Base-by-base conservation (phyloP, 2,888 invertebrate species). In the Phortica okadai region DNA sequence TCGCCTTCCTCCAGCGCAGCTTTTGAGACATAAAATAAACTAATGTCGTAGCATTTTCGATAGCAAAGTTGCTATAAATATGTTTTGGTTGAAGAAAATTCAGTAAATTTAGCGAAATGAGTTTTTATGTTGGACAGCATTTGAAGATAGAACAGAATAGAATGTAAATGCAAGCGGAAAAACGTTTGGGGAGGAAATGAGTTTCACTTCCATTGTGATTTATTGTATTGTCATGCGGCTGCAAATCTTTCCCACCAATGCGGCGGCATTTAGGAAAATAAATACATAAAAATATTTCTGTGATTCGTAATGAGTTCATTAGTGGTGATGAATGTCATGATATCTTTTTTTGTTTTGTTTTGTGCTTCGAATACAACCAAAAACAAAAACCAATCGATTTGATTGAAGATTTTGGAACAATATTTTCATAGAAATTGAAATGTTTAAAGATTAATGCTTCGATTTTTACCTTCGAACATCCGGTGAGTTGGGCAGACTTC, bases 401-500 rank as follows among this genome's bases (percentile, higher is more conserved):
- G 10, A 50, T 50, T 50, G 50, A 50, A 11, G 50, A 50, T 50
- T 50, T 3, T 2, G 3, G 33, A 1, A 3, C 33, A 33, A 33
- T 1, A 33, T 2, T 2, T 33, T 33, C 33, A 33, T 33, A 33
- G 33, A 33, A 33, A 33, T 33, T 33, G 33, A 3, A 33, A 33
- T 33, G 3, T 33, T 33, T 33, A 33, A 50, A 50, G 14, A 8
- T 50, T 50, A 11, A 50, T 50, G 8, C 50, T 3, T 1, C 14
- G 50, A 50, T n/a, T 50, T 77, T 77, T 94, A 95, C 95, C 95
- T 95, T 91, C 95, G 92, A 79, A 94, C 94, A 93, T 95, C 95
- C 85, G 95, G 96, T 76, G 96, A 96, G 82, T 95, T 96, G 78
- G 96, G 96, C 89, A 96, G 92, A 91, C 96, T 96, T 89, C 95